Base-by-base conservation (phyloP, 2,888 invertebrate species). In the Tetanocera ferruginea region DNA sequence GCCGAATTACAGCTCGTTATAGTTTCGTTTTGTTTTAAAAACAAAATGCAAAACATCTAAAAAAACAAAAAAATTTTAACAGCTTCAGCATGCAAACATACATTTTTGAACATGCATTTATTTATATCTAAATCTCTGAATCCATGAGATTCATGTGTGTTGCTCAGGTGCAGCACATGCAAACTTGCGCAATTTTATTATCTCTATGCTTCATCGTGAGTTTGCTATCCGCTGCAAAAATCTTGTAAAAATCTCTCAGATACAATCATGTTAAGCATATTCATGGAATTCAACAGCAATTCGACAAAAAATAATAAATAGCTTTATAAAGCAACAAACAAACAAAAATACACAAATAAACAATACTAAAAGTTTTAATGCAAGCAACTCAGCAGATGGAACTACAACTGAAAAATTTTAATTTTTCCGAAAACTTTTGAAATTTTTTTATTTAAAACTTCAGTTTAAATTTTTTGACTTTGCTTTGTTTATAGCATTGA, bases 311-410 rank as follows among this genome's bases (percentile, higher is more conserved):
- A 28, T 3, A 5, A n/a, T 1, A 17, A 31, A n/a, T 1, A 17
- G 17, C 62, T 14, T 28, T 28, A 14, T 1, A 64, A n/a, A 34
- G n/a, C 64, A 11, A 31, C 8, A 64, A 4, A 28, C 2, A 25
- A 70, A n/a, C 51, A 31, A 28, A 51, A 14, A 17, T 37, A 37
- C 4, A 4, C 3, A n/a, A 1, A 55, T 9, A 19, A 52, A n/a
- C 51, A 55, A 34, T 34, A 9, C 14, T 67, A 75, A 31, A 43
- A 67, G 31, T 51, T 74, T 52, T 37, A 77, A 66, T 60, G 34
- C 70, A 62, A 23, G 43, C 70, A 51, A 19, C 23, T n/a, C 31
- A 55, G n/a, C 73, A 52, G 49, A 19, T 69, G 66, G 49, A 74
- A 49, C 66, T 28, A 57, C 43, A 55, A 34, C 14, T 31, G 43